phyloP scores from a whole-genome alignment of 2,888 invertebrate species.

The Drosophila phalerata region DNA sequence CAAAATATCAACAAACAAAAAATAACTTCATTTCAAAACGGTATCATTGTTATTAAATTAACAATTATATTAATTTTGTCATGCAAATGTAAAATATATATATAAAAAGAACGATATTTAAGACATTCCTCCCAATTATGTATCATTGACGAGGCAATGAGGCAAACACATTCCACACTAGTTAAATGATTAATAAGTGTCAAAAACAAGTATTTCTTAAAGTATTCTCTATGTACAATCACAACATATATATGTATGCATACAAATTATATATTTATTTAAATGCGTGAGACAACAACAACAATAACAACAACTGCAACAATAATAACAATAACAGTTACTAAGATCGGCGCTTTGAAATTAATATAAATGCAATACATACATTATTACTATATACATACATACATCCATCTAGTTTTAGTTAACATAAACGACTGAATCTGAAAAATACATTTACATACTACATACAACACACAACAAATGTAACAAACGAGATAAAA shows the following conservation, averaged over 20 bases:
- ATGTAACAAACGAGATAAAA: constrained; percentile 18
- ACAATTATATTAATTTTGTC: constrained; percentile 11
- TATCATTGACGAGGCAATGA: constrained; percentile 38
- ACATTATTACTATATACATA: constrained; percentile 20
- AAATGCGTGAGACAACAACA: not conserved
- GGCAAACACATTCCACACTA: constrained; percentile 57
- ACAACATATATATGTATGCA: constrained; percentile 27
- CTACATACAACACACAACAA: constrained; percentile 28
- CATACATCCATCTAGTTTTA: constrained; percentile 48
- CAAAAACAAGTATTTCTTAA: constrained; percentile 59
- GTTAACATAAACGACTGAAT: constrained; percentile 61
- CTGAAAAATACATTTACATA: constrained; percentile 62
- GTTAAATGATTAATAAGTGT: constrained; percentile 48
- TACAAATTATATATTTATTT: constrained; percentile 33
- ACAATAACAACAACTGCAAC: constrained; percentile 21
- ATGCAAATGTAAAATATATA: constrained; percentile 1
- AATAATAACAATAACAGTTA: constrained; percentile 45
- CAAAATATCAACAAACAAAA: not conserved
- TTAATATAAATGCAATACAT: constrained; percentile 28
- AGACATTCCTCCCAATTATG: constrained; percentile 20
- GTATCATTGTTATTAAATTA: not conserved
- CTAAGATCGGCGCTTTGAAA: constrained; percentile 50
- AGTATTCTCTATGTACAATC: constrained; percentile 59
- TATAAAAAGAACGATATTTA: not conserved
- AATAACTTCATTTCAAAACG: not conserved